Conservation (phyloP, 1,140 invertebrate genomes). For the Brachionus asplanchnoidis region DNA sequence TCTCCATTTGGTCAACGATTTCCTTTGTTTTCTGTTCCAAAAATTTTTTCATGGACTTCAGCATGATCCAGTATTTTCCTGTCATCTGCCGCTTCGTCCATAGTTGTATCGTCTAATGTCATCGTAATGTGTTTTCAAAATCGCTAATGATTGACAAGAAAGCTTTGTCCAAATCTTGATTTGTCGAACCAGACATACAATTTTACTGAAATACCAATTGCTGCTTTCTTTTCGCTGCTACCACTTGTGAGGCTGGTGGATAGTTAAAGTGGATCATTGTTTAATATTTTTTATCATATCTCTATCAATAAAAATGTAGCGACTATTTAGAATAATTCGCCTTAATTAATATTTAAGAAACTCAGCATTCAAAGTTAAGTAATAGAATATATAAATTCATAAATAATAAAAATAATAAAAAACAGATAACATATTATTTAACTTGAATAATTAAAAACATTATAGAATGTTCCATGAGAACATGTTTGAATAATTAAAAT, state of each 20-base stretch:
- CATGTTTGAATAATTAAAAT: too few species aligned
- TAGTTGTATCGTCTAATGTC: conserved; percentile 12
- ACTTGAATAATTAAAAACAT: too few species aligned
- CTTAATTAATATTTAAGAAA: too few species aligned
- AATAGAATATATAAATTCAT: not conserved
- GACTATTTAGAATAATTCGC: too few species aligned
- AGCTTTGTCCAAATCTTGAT: not conserved
- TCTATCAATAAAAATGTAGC: too few species aligned
- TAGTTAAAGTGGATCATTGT: too few species aligned
- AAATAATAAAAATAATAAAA: not conserved
- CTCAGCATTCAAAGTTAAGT: not conserved
- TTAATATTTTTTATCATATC: too few species aligned
- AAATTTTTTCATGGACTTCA: not conserved
- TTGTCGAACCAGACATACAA: conserved; percentile 10
- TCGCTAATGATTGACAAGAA: not conserved
- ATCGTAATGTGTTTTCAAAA: not conserved
- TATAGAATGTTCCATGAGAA: too few species aligned
- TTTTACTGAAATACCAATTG: not conserved
- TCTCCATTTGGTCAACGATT: not conserved
- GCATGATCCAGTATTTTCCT: not conserved
- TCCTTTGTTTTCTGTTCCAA: conserved; percentile 6
- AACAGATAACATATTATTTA: too few species aligned
- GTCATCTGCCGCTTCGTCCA: not conserved
- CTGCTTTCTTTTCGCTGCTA: too few species aligned
- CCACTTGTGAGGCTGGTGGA: too few species aligned